Base-by-base conservation (phyloP, 2,888 invertebrate species). In the Acanthopleura granulata region DNA sequence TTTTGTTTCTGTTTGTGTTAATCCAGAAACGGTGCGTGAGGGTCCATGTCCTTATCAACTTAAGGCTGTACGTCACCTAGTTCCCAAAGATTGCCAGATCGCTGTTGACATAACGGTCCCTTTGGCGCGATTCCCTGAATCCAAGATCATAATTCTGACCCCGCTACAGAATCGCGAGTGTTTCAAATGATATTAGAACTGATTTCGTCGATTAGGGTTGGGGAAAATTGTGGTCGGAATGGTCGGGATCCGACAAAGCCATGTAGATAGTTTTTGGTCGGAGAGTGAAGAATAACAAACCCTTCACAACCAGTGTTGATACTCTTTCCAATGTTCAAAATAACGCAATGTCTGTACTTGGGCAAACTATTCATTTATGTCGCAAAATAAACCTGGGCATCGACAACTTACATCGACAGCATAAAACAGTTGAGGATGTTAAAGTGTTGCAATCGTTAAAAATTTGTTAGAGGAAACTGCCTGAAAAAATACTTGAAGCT, bases 11-110 rank as follows among this genome's bases (percentile, higher is more conserved):
- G 16, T 66, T 22, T 66, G 27, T 66, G 66, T n/a, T 18, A 18
- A n/a, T 57, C 22, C 22, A 57, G n/a, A 57, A 18, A 27, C 22
- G 27, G 14, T 6, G 29, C 66, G 66, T 66, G 66, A 22, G 27
- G 15, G 66, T 27, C 66, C 66, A 66, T 66, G 29, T 66, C 29
- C 6, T 27, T 66, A 66, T 66, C 66, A 66, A 66, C 29, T 66
- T 66, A 27, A 27, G 22, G n/a, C 57, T 18, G 18, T 57, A 57
- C 22, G 57, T 57, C 57, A 22, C 22, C 22, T 22, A 57, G 57
- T 57, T 57, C 57, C 22, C n/a, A 18, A n/a, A 18, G n/a, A n/a
- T 18, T 57, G 22, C 18, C 18, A n/a, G 57, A n/a, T 18, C 57
- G 6, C 6, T 57, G 57, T 57, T 57, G 18, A 57, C 57, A 57